Conservation (phyloP, 2,113 vertebrate species). For the Mus spicilegus region DNA sequence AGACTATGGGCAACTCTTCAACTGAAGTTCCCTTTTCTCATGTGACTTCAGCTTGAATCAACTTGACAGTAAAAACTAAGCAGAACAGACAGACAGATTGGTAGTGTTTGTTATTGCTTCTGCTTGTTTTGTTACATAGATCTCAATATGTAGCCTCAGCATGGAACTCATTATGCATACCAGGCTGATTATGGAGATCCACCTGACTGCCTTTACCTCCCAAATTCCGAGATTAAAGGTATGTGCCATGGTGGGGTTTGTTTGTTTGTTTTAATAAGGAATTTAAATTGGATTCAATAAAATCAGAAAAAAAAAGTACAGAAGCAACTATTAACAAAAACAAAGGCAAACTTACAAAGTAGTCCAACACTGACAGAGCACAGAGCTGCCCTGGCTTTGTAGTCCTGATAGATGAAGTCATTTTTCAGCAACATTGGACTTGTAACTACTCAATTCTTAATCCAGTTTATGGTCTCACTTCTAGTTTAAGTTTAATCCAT, state of each 20-base stretch:
- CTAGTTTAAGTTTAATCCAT: not conserved
- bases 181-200: not conserved
- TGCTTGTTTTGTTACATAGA: too few relatives aligned
- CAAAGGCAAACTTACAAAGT: not conserved
- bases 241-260: not conserved
- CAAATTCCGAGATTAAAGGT: not conserved
- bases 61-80: not conserved
- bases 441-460: not conserved
- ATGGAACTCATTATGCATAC: not conserved
- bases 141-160: not conserved
- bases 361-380: not conserved
- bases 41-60: not conserved
- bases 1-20: not conserved
- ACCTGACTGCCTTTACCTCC: not conserved
- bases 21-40: not conserved
- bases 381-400: not conserved
- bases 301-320: not conserved
- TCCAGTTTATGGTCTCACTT: too few relatives aligned
- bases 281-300: slow-evolving; percentile 18
- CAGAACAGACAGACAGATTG: not conserved
- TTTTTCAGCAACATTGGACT: not conserved
- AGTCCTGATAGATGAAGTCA: not conserved
- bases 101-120: not conserved
- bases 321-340: not conserved
- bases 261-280: not conserved